Evolutionary conservation across 2,113 vertebrate genomes (phyloP).

Genomic region (Sorex araneus): DNA sequence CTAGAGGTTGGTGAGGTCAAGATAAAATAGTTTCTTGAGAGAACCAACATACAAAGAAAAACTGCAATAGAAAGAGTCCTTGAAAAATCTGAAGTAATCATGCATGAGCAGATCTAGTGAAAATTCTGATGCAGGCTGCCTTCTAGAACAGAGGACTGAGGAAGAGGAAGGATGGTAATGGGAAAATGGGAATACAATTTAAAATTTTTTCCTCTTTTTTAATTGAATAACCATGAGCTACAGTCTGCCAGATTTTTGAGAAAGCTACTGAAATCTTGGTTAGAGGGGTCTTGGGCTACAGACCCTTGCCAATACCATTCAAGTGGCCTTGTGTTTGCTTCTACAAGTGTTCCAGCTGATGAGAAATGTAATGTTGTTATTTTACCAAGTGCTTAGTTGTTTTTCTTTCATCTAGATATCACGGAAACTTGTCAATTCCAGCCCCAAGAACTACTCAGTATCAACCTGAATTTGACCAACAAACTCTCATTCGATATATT

Average conservation of each 20-base stretch:
- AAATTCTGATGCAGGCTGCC: not conserved
- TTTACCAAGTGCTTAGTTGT: conserved; percentile 13
- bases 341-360: not conserved
- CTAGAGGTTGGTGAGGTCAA: not conserved
- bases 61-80: not conserved
- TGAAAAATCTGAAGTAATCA: not conserved
- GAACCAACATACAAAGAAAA: not conserved
- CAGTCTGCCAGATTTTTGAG: too few species aligned
- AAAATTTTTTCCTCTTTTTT: too few species aligned
- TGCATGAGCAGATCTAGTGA: not conserved
- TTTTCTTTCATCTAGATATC: conserved; percentile 80
- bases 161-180: not conserved
- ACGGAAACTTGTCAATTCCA: conserved; percentile 73
- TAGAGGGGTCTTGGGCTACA: rapidly evolving
- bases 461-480: conserved; percentile 80
- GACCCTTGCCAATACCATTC: not conserved
- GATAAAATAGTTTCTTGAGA: not conserved
- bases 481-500: conserved; percentile 66
- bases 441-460: conserved; percentile 34
- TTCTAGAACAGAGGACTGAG: not conserved
- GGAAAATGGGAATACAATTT: not conserved
- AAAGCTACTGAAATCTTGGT: too few species aligned
- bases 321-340: not conserved
- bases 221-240: too few species aligned
- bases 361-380: not conserved